Base-by-base conservation (phyloP, 1,140 invertebrate species). In the Aphelenchoides besseyi region DNA sequence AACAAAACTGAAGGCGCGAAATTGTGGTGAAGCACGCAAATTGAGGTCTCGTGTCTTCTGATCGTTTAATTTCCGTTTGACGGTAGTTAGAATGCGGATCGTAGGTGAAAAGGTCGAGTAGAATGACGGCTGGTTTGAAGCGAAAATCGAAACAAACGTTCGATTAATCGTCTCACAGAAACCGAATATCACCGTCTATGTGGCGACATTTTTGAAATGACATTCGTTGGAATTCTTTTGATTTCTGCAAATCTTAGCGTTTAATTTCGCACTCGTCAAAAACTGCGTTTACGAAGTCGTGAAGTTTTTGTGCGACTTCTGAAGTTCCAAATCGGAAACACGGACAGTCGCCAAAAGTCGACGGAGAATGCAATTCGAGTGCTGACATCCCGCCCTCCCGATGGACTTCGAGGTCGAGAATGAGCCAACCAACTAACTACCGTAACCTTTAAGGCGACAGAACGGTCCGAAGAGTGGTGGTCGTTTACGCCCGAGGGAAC, bases 281-380 rank as follows among this genome's bases (percentile, higher is more conserved):
- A n/a, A n/a, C n/a, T n/a, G n/a, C n/a, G n/a, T n/a, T n/a, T n/a
- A n/a, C n/a, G n/a, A n/a, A n/a, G n/a, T n/a, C n/a, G n/a, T n/a
- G n/a, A n/a, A n/a, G n/a, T n/a, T n/a, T n/a, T n/a, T n/a, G n/a
- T n/a, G n/a, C n/a, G n/a, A n/a, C n/a, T n/a, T n/a, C n/a, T n/a
- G n/a, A n/a, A n/a, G n/a, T n/a, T n/a, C n/a, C n/a, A 12, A 23
- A 48, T 48, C 41, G 41, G 41, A 12, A 48, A 48, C 41, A 48
- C 41, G 41, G 41, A 48, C 41, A 48, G 41, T 48, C 41, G 41
- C 41, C 41, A 48, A 48, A 48, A 48, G 41, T 48, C 41, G 41
- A 12, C 41, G 41, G 41, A 12, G 41, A 23, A 48, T 48, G 12
- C 41, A n/a, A 12, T 23, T 12, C 41, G 41, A 48, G 41, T 48